Percentiles rank a stretch among this genome's conserved stretches.
phyloP scores from a whole-genome alignment of 2,888 invertebrate genomes.

The Orchesella flavescens region DNA sequence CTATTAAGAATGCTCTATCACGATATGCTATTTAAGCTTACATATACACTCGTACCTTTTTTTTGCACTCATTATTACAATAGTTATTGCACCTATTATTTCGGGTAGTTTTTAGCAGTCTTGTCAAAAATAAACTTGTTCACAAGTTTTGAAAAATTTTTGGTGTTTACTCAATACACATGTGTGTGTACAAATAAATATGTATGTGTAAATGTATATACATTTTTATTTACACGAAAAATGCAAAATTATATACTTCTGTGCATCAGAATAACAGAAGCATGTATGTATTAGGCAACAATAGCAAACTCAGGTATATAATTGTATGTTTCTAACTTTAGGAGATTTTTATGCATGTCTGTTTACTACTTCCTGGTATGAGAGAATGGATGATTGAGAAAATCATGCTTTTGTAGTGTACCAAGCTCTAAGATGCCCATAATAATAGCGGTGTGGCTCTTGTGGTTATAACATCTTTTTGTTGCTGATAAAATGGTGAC shows the following conservation, averaged over 20 bases:
- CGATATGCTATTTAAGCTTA: conserved; percentile 16
- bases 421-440: conserved; percentile 19
- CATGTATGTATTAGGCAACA: not conserved
- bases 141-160: conserved; percentile 50
- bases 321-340: not conserved
- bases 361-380: conserved; percentile 53
- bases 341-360: conserved; percentile 15
- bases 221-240: no score
- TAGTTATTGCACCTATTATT: conserved; percentile 30
- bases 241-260: conserved; percentile 1
- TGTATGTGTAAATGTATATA: no score
- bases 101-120: conserved; percentile 52
- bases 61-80: not conserved
- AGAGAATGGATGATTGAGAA: not conserved
- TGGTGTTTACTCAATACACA: conserved; percentile 18
- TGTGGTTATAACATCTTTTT: conserved; percentile 36
- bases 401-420: conserved; percentile 22
- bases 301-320: not conserved
- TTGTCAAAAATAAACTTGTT: conserved; percentile 59
- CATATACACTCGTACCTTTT: not conserved
- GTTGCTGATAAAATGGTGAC: not conserved
- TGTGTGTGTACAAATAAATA: no score
- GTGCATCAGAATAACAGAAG: not conserved
- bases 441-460: conserved; percentile 21
- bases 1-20: conserved; percentile 10